These are phyloP conservation scores for Phaonia tiefii DNA, from an alignment of 2,888 invertebrate species.

Conservation along the genomic window DNA sequence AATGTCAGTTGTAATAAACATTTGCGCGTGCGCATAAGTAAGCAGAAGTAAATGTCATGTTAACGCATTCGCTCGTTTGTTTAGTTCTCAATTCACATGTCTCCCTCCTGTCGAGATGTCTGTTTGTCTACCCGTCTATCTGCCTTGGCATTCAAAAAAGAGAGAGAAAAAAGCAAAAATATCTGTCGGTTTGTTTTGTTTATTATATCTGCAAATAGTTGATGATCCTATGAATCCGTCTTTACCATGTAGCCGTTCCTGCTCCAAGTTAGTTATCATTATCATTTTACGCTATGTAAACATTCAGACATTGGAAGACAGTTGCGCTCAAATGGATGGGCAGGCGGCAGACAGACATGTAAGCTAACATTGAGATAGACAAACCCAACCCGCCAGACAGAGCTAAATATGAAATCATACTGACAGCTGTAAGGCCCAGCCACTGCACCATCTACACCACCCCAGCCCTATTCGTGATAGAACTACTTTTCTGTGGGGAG, in stretches of 20 bases:
- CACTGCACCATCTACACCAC: conserved; percentile 1
- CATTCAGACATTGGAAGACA: conserved; percentile 29
- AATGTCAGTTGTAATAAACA: conserved; percentile 58
- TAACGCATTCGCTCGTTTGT: conserved; percentile 56
- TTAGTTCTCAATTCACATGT: conserved; percentile 38
- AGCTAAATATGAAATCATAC: conserved; percentile 52
- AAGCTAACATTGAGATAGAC: conserved; percentile 41
- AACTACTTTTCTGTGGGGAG: conserved; percentile 1
- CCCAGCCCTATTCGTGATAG: neutral
- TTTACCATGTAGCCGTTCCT: neutral
- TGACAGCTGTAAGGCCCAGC: conserved; percentile 52
- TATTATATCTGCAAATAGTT: conserved; percentile 34
- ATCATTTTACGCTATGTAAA: conserved; percentile 57
- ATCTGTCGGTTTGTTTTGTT: conserved; percentile 51
- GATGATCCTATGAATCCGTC: conserved; percentile 1
- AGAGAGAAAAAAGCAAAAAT: neutral
- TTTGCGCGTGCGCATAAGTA: conserved; percentile 59
- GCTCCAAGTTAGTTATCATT: conserved; percentile 50
- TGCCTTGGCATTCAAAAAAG: no score
- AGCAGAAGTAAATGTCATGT: conserved; percentile 56
- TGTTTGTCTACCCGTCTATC: neutral
- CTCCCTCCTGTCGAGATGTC: conserved; percentile 31
- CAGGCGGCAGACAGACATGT: conserved; percentile 15
- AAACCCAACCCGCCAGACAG: conserved; percentile 8
- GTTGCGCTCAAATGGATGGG: conserved; percentile 16